A percentile compares a stretch with the other conserved stretches of the same genome.
Evolutionary conservation across 2,113 vertebrate species (phyloP).

Genomic region (Pachycephala philippinensis): DNA sequence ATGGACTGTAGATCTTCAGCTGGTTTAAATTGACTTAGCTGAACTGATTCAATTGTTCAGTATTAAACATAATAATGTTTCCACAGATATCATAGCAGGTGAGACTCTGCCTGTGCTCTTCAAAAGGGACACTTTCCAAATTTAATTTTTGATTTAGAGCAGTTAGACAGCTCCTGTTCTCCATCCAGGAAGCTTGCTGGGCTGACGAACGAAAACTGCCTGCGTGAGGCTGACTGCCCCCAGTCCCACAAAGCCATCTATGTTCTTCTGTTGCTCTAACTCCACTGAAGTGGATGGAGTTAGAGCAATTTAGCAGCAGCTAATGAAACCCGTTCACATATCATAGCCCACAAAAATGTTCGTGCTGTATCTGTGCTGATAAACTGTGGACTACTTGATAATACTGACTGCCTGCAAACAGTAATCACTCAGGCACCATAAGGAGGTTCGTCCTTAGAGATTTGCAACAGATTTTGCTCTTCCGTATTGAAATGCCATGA

Average conservation of each 20-base stretch:
- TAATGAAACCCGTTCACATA: neutral
- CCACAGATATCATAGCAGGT: slow-evolving; percentile 18
- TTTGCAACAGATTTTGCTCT: slow-evolving; percentile 44
- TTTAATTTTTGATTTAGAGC: slow-evolving; percentile 30
- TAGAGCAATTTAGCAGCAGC: neutral
- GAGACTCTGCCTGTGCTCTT: neutral
- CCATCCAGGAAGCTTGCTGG: neutral
- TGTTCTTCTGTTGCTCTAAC: neutral
- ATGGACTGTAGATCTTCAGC: neutral
- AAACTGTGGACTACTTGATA: neutral
- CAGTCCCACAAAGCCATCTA: neutral
- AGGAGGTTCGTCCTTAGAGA: slow-evolving; percentile 8
- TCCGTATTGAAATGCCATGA: slow-evolving; percentile 44
- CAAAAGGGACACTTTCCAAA: slow-evolving; percentile 14
- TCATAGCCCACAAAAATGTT: neutral
- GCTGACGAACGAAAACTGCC: neutral
- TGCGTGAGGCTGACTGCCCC: neutral
- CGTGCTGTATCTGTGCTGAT: neutral
- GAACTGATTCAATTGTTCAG: neutral
- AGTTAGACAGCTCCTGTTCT: neutral
- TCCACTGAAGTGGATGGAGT: neutral
- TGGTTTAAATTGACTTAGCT: slow-evolving; percentile 21
- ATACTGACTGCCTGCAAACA: neutral
- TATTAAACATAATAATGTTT: slow-evolving; percentile 5
- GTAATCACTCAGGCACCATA: neutral